Evolutionary conservation across 2,797 vertebrate genomes (phyloP).

Genomic region (Gallinago stenura): DNA sequence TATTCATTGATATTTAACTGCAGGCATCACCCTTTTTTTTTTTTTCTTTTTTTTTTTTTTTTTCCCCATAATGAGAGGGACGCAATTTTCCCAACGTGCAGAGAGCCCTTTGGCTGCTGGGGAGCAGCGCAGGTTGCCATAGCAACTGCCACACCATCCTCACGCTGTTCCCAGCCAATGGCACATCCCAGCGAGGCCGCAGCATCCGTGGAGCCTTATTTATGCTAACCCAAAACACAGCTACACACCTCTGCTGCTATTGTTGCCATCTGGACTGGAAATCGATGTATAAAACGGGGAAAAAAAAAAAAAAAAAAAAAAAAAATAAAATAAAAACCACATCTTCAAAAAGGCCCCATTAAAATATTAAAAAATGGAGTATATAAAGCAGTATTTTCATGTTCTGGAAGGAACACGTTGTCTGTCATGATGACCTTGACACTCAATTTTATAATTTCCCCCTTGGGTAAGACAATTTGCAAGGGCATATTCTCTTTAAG

Average conservation of each 20-base stretch:
- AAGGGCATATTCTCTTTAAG: conserved; percentile 18
- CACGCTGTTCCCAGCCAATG: conserved; percentile 52
- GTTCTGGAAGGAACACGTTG: neutral
- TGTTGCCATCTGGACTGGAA: neutral
- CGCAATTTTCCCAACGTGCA: conserved; percentile 14
- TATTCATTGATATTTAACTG: conserved; percentile 59
- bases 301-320: too few relatives aligned
- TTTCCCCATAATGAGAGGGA: conserved; percentile 30
- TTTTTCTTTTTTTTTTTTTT: neutral
- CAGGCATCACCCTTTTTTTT: conserved; percentile 4
- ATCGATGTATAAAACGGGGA: neutral
- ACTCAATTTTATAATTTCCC: conserved; percentile 35
- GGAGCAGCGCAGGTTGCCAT: conserved; percentile 54
- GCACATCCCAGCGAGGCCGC: conserved; percentile 60
- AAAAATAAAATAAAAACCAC: too few relatives aligned
- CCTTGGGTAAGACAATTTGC: conserved; percentile 55
- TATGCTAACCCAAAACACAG: conserved; percentile 4
- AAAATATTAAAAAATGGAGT: neutral
- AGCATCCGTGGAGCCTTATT: conserved; percentile 1
- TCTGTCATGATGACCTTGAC: conserved; percentile 52
- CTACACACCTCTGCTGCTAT: neutral
- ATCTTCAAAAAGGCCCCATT: neutral
- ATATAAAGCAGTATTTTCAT: neutral
- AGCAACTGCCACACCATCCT: conserved; percentile 65
- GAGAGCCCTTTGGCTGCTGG: conserved; percentile 18